Evolutionary conservation across 1,140 invertebrate genomes (phyloP), one percentile per base, ranked within the genome.

Genomic region (Penaeus indicus): DNA sequence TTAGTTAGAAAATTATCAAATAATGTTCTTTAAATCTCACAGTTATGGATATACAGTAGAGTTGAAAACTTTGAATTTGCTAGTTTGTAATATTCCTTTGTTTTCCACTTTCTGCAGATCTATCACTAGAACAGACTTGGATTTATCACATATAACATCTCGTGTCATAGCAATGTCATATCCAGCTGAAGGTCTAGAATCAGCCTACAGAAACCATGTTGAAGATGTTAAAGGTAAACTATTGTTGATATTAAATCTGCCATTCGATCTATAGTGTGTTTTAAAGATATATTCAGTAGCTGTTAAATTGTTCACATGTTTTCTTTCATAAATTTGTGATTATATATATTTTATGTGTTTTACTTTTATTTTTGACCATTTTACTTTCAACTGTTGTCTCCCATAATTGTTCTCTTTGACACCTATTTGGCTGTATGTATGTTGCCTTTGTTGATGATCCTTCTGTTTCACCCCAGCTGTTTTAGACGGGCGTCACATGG

Each of bases 171-270:
- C 98, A 1, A 98, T 98, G 97, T 97, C 97, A 10, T 98, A 96
- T 93, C 97, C 97, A 3, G 97, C 96, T 18, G 97, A 99, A 93
- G 97, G 97, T 16, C 94, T 99, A n/a, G 97, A 98, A 92, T 97
- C 97, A 19, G 95, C 97, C 5, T 97, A 98, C 92, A 96, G 96
- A 92, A 98, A 98, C 93, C 97, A 98, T 92, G 96, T 98, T 82
- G 97, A 99, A 92, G 97, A 98, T 92, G 97, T 98, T 0, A 94
- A 95, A 91, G 95, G 94, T 38, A 96, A 95, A 90, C 93, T 97
- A 8, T 54, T 16, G 54, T 10, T 54, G 16, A 13, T 16, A 54
- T 54, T 54, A 54, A 54, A 8, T 11, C 8, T 75, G 13, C 27
- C 25, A 67, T 83, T 62, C 19, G 10, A 47, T 1, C 22, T 11